phyloP scores from a whole-genome alignment of 2,797 vertebrate genomes.

The Lycodopsis pacificus region DNA sequence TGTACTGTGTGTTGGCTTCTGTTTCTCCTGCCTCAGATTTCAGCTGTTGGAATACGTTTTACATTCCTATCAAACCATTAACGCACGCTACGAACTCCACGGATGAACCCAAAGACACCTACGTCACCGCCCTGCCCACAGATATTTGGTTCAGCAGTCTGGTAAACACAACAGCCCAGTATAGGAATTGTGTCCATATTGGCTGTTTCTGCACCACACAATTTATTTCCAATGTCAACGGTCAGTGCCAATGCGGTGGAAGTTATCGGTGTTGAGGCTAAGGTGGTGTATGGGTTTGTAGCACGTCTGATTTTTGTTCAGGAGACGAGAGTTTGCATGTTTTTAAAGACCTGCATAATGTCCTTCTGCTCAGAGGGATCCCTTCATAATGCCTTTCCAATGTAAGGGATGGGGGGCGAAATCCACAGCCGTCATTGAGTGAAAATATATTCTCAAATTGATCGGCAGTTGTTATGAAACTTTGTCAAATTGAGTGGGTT shows the following conservation, averaged over 20 bases:
- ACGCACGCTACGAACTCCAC: conserved; percentile 29
- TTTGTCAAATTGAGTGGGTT: background rate
- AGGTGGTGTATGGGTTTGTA: background rate
- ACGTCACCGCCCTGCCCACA: conserved; percentile 7
- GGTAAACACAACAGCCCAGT: background rate
- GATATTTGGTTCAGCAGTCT: conserved; percentile 23
- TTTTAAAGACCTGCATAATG: background rate
- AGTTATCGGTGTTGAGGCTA: background rate
- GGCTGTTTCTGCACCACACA: background rate
- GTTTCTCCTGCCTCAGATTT: conserved; percentile 62
- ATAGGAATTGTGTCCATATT: conserved; percentile 8
- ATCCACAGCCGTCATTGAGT: background rate
- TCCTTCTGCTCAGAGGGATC: background rate
- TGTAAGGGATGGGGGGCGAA: background rate
- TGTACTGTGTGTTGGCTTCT: conserved; percentile 35
- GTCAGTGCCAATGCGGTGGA: background rate
- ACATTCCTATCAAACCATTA: conserved; percentile 57
- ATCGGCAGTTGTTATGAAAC: background rate
- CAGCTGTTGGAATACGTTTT: conserved; percentile 61
- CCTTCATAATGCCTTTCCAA: background rate
- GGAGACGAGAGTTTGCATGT: background rate
- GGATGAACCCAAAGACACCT: conserved; percentile 48
- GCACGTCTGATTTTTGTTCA: background rate
- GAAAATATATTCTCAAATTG: background rate
- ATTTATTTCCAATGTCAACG: background rate